These are phyloP conservation scores for Eriocheir sinensis DNA, from an alignment of 1,140 invertebrate species.

Conservation along the genomic window DNA sequence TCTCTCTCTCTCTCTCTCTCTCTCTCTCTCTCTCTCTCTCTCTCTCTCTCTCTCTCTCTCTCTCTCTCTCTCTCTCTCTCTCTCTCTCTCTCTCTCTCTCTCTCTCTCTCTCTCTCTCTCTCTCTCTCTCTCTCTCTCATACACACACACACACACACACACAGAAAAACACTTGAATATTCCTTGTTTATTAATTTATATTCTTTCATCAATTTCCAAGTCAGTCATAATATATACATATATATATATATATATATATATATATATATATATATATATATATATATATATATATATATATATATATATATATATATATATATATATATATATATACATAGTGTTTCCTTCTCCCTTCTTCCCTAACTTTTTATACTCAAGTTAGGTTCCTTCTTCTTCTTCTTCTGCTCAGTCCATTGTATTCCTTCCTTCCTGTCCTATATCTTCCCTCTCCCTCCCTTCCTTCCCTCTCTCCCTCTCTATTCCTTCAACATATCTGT, in stretches of 20 bases:
- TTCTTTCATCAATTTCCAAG: background rate
- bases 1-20: too few relatives aligned
- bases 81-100: background rate
- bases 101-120: background rate
- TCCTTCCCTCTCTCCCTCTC: background rate
- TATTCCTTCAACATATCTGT: background rate
- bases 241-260: slow-evolving; percentile 29
- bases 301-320: background rate
- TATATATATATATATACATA: background rate
- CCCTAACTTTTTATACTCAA: background rate
- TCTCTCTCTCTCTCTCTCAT: too few relatives aligned
- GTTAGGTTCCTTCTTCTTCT: background rate
- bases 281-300: slow-evolving; percentile 26
- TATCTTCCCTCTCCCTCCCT: background rate
- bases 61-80: background rate
- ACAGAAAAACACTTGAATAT: too few relatives aligned
- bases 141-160: too few relatives aligned
- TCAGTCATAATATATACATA: background rate
- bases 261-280: slow-evolving; percentile 15
- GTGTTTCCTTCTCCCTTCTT: too few relatives aligned
- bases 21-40: background rate
- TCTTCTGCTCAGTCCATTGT: background rate
- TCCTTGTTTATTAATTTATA: too few relatives aligned
- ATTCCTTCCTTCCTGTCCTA: background rate
- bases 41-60: background rate